These are phyloP conservation scores for Orientallactaga bullata DNA, from an alignment of 2,113 vertebrate genomes.

Conservation along the genomic window DNA sequence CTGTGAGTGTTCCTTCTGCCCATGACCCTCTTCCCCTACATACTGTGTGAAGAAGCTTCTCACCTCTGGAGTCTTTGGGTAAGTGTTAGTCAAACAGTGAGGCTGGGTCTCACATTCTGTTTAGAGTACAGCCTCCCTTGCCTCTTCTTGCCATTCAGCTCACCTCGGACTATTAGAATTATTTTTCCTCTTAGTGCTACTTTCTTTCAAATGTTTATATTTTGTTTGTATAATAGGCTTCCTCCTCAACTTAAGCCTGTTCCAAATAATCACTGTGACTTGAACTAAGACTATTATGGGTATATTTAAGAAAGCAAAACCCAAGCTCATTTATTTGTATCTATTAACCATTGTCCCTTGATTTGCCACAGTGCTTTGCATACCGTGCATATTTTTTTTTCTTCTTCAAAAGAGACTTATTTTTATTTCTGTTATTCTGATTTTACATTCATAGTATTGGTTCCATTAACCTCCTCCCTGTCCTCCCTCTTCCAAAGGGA, in stretches of 20 bases:
- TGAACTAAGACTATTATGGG: neutral
- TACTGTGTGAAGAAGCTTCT: no score
- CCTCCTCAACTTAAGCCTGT: neutral
- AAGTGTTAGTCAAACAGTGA: neutral
- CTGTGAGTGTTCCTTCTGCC: neutral
- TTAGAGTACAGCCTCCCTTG: neutral
- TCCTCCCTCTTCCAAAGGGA: no score
- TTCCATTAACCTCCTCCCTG: no score
- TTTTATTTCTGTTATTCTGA: no score
- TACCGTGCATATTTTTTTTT: neutral
- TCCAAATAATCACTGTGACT: neutral
- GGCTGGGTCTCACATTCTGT: neutral
- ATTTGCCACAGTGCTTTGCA: conserved; percentile 16
- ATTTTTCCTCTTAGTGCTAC: neutral
- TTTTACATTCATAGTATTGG: no score
- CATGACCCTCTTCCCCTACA: neutral
- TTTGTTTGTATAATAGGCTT: neutral
- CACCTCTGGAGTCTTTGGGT: neutral
- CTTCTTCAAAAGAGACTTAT: no score
- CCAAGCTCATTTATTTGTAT: neutral
- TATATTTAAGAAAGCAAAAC: conserved; percentile 29
- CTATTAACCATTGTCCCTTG: neutral
- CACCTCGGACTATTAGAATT: neutral
- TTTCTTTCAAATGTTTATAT: neutral
- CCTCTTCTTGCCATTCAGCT: no score